Base-by-base conservation (phyloP, 2,888 invertebrate species). In the Temnothorax unifasciatus region DNA sequence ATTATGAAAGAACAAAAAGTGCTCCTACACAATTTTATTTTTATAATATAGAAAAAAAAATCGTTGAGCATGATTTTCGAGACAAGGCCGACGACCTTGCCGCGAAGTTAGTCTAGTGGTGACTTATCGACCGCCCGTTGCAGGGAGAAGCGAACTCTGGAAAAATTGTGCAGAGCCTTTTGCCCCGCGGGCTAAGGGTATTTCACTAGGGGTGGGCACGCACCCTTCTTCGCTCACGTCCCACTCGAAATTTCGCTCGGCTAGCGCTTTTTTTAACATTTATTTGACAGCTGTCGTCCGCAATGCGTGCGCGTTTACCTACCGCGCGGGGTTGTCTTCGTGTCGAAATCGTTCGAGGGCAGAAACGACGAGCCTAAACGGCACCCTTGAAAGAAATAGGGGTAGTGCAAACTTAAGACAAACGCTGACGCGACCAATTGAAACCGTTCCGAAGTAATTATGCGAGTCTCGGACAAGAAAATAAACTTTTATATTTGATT, bases 241-340 rank as follows among this genome's bases (percentile, higher is more conserved):
- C 93, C 94, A 94, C 94, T 94, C 93, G 92, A 94, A 94, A 94
- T 94, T 94, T 94, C 92, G 94, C 94, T 94, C 92, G 92, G 92
- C 93, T 93, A 93, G 94, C 94, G 92, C 91, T 93, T 94, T 94
- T 92, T 93, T 92, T 91, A 94, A 94, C 94, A 93, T 95, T 94
- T 94, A 94, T 94, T 94, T 94, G 94, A 94, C 94, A 94, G 94
- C 94, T 95, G 94, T 94, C 94, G 94, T 89, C 92, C 93, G 92
- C 94, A 94, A 90, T 86, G 91, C 91, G 90, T 86, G 89, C 87
- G 88, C 92, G 92, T 88, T 91, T 89, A 86, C 89, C 77, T 89
- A 90, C 89, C 77, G 79, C 66, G 41, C 79, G 38, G 47, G 34
- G 47, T 44, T 83, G 57, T 82, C 84, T 68, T 79, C 75, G 44